Evolutionary conservation across 1,140 invertebrate genomes (phyloP).

Genomic region (Lordiphosa stackelbergi): DNA sequence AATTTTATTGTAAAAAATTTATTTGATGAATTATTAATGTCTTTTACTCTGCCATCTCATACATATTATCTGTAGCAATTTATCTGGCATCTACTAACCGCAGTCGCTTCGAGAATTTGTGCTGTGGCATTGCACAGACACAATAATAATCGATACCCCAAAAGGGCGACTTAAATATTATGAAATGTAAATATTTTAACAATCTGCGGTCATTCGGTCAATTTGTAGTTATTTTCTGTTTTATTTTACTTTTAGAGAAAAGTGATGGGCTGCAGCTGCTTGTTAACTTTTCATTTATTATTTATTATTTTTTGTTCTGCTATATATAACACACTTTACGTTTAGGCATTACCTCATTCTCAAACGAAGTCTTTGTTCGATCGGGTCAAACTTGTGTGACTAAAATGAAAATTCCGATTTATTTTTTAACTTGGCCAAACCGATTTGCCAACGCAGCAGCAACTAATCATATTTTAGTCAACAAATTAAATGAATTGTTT

Average conservation of each 20-base stretch:
- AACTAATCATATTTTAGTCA: constrained; percentile 31
- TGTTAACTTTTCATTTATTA: constrained; percentile 21
- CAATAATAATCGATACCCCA: constrained; percentile 17
- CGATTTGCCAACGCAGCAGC: constrained; percentile 15
- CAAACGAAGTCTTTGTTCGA: neutral
- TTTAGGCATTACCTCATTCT: neutral
- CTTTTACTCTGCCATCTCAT: constrained; percentile 13
- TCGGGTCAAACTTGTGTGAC: neutral
- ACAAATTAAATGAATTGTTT: constrained; percentile 19
- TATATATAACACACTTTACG: neutral
- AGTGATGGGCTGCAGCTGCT: constrained; percentile 33
- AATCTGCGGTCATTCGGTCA: constrained; percentile 27
- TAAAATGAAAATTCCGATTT: constrained; percentile 4
- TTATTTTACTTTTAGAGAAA: constrained; percentile 3
- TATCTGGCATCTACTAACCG: constrained; percentile 27
- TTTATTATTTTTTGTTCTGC: neutral
- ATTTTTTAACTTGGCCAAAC: constrained; percentile 14
- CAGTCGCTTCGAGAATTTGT: constrained; percentile 46
- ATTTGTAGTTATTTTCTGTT: constrained; percentile 7
- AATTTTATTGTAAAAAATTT: constrained; percentile 66
- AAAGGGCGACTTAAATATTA: constrained; percentile 14
- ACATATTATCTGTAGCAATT: constrained; percentile 12
- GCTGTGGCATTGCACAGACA: constrained; percentile 16
- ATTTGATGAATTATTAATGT: constrained; percentile 72
- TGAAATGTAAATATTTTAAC: constrained; percentile 12